Conservation (phyloP, 2,888 invertebrate genomes). For the Elysia crispata region DNA sequence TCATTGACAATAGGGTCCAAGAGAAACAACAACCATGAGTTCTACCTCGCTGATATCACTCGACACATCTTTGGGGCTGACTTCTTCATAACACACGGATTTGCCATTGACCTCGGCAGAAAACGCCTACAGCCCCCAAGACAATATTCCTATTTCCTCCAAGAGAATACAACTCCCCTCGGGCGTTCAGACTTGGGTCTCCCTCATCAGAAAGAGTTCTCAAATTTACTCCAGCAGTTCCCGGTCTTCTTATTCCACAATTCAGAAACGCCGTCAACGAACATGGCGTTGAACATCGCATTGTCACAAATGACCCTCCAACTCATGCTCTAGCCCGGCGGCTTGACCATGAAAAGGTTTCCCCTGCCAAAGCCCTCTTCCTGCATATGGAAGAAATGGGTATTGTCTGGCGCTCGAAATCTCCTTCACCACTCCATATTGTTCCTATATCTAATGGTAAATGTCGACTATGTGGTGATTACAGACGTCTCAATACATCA, state of each 20-base stretch:
- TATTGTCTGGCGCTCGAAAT: conserved; percentile 30
- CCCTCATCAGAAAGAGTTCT: too few species aligned
- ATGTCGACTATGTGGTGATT: conserved; percentile 9
- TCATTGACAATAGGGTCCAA: background rate
- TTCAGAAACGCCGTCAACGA: conserved; percentile 24
- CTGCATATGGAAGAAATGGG: conserved; percentile 41
- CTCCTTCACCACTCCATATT: conserved; percentile 48
- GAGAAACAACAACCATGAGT: conserved; percentile 10
- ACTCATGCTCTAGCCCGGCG: conserved; percentile 25
- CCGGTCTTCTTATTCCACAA: conserved; percentile 26
- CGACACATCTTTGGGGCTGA: conserved; percentile 36
- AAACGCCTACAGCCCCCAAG: conserved; percentile 22
- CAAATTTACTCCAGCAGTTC: conserved; percentile 3
- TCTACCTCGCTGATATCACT: conserved; percentile 41
- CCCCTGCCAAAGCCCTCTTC: conserved; percentile 36
- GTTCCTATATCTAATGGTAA: conserved; percentile 46
- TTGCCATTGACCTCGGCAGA: conserved; percentile 37
- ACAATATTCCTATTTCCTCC: conserved; percentile 23
- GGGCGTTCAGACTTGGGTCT: too few species aligned
- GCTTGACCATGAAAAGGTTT: conserved; percentile 31
- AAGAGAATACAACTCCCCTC: conserved; percentile 10
- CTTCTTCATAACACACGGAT: conserved; percentile 22
- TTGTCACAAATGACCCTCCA: conserved; percentile 25
- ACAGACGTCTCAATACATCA: conserved; percentile 1
- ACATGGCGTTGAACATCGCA: conserved; percentile 36